These are phyloP conservation scores for Tethea ocularis DNA, from an alignment of 2,888 invertebrate genomes.

Conservation along the genomic window DNA sequence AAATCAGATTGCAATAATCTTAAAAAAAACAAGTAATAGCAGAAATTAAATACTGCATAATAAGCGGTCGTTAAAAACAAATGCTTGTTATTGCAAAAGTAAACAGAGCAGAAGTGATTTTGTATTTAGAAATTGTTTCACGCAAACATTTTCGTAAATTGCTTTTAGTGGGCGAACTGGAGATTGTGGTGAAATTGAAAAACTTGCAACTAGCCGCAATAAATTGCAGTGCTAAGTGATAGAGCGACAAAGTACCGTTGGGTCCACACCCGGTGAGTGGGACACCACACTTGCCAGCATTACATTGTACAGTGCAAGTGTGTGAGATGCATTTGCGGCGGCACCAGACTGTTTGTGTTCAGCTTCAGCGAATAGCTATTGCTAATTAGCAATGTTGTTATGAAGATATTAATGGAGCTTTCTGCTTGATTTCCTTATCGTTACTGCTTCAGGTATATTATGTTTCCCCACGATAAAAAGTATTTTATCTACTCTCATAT, in stretches of 20 bases:
- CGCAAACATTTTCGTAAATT: conserved; percentile 1
- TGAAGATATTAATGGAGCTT: no score
- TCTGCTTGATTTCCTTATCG: no score
- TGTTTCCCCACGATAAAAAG: no score
- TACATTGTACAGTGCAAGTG: background rate
- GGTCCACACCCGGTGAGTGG: conserved; percentile 1
- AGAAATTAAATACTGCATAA: background rate
- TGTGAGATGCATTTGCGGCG: background rate
- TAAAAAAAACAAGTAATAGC: no score
- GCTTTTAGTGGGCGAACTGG: background rate
- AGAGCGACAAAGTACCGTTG: background rate
- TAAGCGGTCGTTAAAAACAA: background rate
- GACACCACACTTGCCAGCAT: background rate
- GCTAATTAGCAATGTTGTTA: background rate
- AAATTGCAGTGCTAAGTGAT: conserved; percentile 1
- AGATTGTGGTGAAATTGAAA: background rate
- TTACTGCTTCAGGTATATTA: no score
- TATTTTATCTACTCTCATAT: no score
- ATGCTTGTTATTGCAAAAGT: background rate
- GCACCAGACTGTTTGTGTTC: background rate
- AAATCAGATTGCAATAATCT: no score
- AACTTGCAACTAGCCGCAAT: background rate
- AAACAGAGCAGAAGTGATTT: background rate
- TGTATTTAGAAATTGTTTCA: no score
- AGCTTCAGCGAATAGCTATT: no score